Conservation (phyloP, 2,888 invertebrate genomes). For the Cryptophagus acutangulus region DNA sequence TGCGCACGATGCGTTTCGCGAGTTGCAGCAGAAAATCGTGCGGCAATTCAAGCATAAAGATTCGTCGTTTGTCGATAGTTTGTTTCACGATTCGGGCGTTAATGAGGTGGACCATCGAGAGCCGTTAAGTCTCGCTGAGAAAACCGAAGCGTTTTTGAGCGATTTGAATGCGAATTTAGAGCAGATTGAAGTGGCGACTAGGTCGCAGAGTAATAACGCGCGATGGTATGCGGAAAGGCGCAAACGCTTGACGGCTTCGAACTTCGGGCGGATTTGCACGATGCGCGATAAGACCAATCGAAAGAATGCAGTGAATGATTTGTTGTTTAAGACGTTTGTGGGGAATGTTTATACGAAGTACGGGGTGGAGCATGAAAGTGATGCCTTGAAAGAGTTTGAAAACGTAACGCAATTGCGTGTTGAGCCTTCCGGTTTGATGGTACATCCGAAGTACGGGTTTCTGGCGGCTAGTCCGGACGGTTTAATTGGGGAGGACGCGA, state of each 20-base stretch:
- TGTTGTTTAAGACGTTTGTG: slow-evolving; percentile 25
- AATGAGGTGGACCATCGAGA: slow-evolving; percentile 2
- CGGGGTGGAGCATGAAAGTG: slow-evolving; percentile 28
- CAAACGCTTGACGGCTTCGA: slow-evolving; percentile 35
- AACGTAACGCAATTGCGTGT: slow-evolving; percentile 20
- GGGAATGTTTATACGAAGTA: slow-evolving; percentile 30
- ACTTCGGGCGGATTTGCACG: slow-evolving; percentile 33
- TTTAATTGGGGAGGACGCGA: slow-evolving; percentile 23
- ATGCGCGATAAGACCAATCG: slow-evolving; percentile 26
- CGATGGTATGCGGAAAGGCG: slow-evolving; percentile 32
- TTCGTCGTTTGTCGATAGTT: background rate
- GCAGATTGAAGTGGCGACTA: slow-evolving; percentile 26
- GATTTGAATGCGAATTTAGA: slow-evolving; percentile 20
- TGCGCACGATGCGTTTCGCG: background rate
- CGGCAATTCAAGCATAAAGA: background rate
- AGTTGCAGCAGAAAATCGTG: background rate
- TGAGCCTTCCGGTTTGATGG: slow-evolving; percentile 25
- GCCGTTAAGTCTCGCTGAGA: slow-evolving; percentile 17
- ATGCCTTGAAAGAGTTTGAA: slow-evolving; percentile 28
- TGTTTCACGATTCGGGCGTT: background rate
- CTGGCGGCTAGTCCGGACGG: slow-evolving; percentile 34
- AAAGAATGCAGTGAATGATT: slow-evolving; percentile 21
- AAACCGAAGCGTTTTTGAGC: slow-evolving; percentile 21
- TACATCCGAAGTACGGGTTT: slow-evolving; percentile 27
- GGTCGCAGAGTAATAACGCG: slow-evolving; percentile 24